Base-by-base conservation (phyloP, 2,113 vertebrate genomes). In the Chionis minor region DNA sequence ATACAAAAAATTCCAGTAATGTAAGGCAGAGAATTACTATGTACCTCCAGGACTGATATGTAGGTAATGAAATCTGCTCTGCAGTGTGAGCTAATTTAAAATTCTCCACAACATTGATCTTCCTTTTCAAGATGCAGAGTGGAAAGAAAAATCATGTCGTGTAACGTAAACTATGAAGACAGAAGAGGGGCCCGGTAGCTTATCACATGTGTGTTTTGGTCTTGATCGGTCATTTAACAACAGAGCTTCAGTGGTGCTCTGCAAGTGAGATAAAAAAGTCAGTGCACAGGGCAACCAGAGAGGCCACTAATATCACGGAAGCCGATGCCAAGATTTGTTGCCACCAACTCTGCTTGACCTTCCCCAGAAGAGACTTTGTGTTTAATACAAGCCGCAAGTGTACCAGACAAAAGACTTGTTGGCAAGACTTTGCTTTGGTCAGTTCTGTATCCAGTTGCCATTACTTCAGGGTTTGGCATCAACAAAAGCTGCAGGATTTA, bases 1-100 rank as follows among this genome's bases (percentile, higher is more conserved):
- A 40, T 66, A 78, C 71, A 92, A 91, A 92, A 92, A 85, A 74
- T 88, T 97, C 92, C 96, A 90, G 87, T 96, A 96, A 96, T 12
- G n/a, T 35, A 67, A 82, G 63, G 38, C 78, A 93, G 47, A 95
- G 78, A 85, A 91, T 95, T 94, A 81, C 81, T 47, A 5, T 8
- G n/a, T 55, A 63, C 38, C 55, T 91, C 5, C 13, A 93, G 81
- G 89, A 86, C 72, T 74, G 86, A 52, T 67, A 27, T 1, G 9
- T 33, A 54, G 90, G 67, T 86, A 95, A 90, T 81, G 91, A 91
- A 97, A 97, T 63, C 73, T 74, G 1, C 42, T 74, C 70, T 81
- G 35, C 54, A 56, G 32, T 3, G 27, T 38, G 44, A 96, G 56
- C 56, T 86, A 75, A 54, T 84, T 91, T 62, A 35, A 75, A 91